These are phyloP conservation scores for Iguana delicatissima DNA, from an alignment of 2,797 vertebrate species.

Conservation along the genomic window DNA sequence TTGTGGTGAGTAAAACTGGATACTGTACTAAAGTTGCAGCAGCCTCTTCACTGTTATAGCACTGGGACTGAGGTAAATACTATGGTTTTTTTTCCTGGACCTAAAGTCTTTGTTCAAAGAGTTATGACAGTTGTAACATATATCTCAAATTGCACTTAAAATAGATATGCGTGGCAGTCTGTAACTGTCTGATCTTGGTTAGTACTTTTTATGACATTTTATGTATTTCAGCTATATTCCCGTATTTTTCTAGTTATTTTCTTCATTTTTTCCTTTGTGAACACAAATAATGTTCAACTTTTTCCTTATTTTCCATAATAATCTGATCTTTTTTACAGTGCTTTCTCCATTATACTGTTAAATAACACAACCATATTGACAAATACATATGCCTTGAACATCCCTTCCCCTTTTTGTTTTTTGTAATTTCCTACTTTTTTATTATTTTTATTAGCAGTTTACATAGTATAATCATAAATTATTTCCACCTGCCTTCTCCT, in stretches of 20 bases:
- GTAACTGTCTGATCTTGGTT: not conserved
- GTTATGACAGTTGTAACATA: not conserved
- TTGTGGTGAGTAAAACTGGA: not conserved
- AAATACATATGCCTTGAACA: not conserved
- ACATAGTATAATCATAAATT: no score
- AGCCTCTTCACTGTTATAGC: not conserved
- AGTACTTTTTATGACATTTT: not conserved
- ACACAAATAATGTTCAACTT: not conserved
- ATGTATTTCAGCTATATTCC: not conserved
- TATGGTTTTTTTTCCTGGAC: not conserved
- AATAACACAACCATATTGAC: not conserved
- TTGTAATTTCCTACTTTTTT: not conserved
- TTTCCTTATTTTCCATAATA: not conserved
- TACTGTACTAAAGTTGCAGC: not conserved
- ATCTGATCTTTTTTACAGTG: not conserved
- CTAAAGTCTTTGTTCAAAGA: not conserved
- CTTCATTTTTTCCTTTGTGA: not conserved
- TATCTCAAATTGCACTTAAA: not conserved
- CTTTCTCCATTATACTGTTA: not conserved
- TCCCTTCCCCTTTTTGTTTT: not conserved
- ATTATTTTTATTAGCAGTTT: no score
- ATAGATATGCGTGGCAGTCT: not conserved
- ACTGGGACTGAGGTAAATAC: not conserved
- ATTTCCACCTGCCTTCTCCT: no score
- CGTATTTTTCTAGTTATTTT: not conserved